These are phyloP conservation scores for Eidolon dupreanum DNA, from an alignment of 2,797 vertebrate genomes.

Conservation along the genomic window DNA sequence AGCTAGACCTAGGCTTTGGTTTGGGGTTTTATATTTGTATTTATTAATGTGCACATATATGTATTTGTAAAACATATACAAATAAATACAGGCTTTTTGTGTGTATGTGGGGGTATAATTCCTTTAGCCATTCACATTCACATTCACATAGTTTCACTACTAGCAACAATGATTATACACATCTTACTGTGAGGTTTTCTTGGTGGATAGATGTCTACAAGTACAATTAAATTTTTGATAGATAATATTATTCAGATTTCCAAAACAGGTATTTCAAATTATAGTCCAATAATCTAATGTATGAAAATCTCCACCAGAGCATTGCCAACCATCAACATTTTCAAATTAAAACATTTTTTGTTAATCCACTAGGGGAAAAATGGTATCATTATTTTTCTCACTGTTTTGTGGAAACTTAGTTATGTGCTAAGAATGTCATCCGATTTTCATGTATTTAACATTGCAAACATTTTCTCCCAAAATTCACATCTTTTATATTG, in stretches of 20 bases:
- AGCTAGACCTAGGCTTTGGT: neutral
- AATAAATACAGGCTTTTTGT: neutral
- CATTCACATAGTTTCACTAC: neutral
- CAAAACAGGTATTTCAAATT: neutral
- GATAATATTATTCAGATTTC: neutral
- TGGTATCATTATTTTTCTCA: neutral
- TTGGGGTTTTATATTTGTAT: neutral
- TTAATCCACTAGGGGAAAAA: neutral
- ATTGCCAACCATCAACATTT: neutral
- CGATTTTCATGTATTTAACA: neutral
- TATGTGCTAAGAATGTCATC: neutral
- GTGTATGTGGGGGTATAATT: neutral
- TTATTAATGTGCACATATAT: neutral
- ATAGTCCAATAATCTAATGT: neutral
- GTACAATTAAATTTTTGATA: neutral
- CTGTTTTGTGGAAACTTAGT: neutral
- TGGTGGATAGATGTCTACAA: neutral
- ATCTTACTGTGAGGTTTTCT: neutral
- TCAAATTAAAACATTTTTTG: slow-evolving; percentile 11
- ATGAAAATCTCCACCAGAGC: neutral
- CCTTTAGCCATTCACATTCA: neutral
- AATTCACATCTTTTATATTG: neutral
- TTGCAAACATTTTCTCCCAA: neutral
- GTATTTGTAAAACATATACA: neutral
- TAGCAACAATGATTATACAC: neutral